These are phyloP conservation scores for Paracanthobrama guichenoti DNA, from an alignment of 2,113 vertebrate species.

Conservation along the genomic window DNA sequence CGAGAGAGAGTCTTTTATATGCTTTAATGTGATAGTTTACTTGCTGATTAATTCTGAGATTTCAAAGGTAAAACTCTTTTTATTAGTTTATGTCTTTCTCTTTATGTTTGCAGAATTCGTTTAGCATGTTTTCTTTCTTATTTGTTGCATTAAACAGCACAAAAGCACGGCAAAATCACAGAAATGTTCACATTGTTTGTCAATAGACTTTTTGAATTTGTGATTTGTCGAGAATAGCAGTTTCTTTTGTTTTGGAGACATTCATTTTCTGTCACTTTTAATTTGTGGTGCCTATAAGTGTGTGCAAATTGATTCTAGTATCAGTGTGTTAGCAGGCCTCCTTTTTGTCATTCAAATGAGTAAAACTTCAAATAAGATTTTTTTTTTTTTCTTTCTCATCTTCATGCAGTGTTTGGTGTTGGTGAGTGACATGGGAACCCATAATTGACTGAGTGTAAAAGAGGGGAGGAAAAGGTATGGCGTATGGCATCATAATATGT, in stretches of 20 bases:
- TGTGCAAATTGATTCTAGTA: constrained; percentile 18
- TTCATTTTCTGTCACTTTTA: constrained; percentile 9
- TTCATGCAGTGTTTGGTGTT: constrained; percentile 32
- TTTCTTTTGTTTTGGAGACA: constrained; percentile 15
- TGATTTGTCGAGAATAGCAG: background rate
- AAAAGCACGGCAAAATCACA: background rate
- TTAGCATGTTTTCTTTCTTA: background rate
- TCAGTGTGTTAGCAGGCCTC: constrained; percentile 16
- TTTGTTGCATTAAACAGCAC: constrained; percentile 15
- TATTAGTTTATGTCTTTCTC: constrained; percentile 26
- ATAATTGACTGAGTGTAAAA: constrained; percentile 28
- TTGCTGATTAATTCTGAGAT: constrained; percentile 37
- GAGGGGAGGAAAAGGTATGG: background rate
- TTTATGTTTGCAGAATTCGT: background rate
- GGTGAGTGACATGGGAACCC: constrained; percentile 15
- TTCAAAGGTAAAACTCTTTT: background rate
- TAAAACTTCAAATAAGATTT: constrained; percentile 2
- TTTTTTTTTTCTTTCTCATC: background rate
- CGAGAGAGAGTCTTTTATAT: constrained; percentile 24
- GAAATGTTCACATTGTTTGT: background rate
- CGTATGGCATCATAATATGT: background rate
- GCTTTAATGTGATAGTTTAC: constrained; percentile 43
- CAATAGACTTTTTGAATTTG: constrained; percentile 53
- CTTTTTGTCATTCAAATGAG: constrained; percentile 48
- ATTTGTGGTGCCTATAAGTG: background rate